These are phyloP conservation scores for Philhelius pedissequus DNA, from an alignment of 2,888 invertebrate species.

Conservation along the genomic window DNA sequence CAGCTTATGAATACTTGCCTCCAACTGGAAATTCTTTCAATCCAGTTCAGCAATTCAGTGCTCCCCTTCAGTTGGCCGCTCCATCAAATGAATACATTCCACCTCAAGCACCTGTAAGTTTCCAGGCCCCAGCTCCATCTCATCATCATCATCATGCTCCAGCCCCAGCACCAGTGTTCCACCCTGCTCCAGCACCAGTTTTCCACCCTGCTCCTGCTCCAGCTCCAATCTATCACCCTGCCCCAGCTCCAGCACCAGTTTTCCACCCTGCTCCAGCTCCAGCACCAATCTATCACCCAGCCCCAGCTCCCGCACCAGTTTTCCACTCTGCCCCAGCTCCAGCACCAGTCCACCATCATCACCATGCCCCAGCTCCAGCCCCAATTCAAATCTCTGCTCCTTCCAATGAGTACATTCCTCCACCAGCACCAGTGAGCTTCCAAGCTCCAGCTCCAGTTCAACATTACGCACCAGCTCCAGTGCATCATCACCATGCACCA, in stretches of 20 bases:
- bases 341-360: background rate
- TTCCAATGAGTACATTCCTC: slow-evolving; percentile 46
- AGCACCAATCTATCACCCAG: background rate
- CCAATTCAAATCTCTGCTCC: slow-evolving; percentile 7
- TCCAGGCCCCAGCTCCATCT: slow-evolving; percentile 18
- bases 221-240: background rate
- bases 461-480: slow-evolving; percentile 3
- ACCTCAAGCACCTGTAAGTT: slow-evolving; percentile 39
- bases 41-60: slow-evolving; percentile 1
- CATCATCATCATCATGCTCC: slow-evolving; percentile 11
- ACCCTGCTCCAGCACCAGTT: background rate
- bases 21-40: slow-evolving; percentile 20
- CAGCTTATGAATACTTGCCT: slow-evolving; percentile 41
- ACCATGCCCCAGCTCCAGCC: background rate
- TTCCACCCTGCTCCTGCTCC: background rate
- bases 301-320: background rate
- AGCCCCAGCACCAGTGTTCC: slow-evolving; percentile 1
- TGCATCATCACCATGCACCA: background rate
- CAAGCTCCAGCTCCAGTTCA: slow-evolving; percentile 5
- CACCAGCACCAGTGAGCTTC: slow-evolving; percentile 34
- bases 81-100: slow-evolving; percentile 51
- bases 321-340: background rate
- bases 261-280: background rate
- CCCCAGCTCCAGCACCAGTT: slow-evolving; percentile 2
- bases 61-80: background rate